phyloP scores from a whole-genome alignment of 2,888 invertebrate genomes.

The Nomada ferruginata region DNA sequence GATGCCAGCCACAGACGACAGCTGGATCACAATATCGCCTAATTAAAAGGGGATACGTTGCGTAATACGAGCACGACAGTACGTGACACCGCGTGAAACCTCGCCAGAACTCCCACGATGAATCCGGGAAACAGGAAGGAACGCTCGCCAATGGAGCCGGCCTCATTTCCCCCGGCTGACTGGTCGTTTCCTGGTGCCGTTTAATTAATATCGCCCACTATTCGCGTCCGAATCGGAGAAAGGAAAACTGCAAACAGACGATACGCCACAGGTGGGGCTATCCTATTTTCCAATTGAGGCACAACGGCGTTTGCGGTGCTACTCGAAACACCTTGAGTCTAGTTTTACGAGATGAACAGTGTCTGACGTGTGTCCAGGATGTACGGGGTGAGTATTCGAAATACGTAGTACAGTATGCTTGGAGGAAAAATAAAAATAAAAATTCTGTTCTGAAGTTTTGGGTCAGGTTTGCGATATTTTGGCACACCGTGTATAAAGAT shows the following conservation, averaged over 20 bases:
- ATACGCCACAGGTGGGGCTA: conserved; percentile 9
- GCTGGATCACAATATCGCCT: conserved; percentile 50
- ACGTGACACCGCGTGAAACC: conserved; percentile 26
- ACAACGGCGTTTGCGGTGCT: neutral
- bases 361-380: too few species aligned
- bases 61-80: conserved; percentile 36
- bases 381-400: too few species aligned
- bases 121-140: conserved; percentile 50
- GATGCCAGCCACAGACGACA: conserved; percentile 23
- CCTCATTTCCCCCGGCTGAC: conserved; percentile 50
- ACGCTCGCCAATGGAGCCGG: conserved; percentile 23
- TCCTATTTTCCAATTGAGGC: neutral
- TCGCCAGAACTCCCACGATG: conserved; percentile 15
- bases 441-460: too few species aligned
- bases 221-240: conserved; percentile 27
- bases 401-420: neutral
- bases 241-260: conserved; percentile 11
- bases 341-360: too few species aligned
- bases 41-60: conserved; percentile 62
- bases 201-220: conserved; percentile 38
- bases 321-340: too few species aligned
- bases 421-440: neutral
- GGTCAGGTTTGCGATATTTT: too few species aligned
- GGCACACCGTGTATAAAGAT: too few species aligned
- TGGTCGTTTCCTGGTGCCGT: conserved; percentile 43